phyloP scores from a whole-genome alignment of 2,888 invertebrate species.

The Lycaena phlaeas region DNA sequence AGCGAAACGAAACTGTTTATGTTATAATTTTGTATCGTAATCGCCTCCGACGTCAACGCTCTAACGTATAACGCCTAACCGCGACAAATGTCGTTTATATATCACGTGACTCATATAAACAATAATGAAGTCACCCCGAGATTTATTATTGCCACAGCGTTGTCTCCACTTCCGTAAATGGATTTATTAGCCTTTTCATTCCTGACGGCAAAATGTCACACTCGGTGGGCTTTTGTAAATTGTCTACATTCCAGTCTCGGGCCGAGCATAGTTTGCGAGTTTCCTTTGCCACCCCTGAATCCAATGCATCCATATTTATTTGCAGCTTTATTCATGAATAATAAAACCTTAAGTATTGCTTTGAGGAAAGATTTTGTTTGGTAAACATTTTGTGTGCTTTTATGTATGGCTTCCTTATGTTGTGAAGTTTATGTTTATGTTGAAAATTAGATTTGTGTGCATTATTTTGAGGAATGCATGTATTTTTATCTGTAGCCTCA shows the following conservation, averaged over 20 bases:
- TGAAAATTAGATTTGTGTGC: too few relatives aligned
- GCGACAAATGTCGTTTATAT: background rate
- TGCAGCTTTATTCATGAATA: conserved; percentile 2
- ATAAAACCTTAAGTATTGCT: conserved; percentile 5
- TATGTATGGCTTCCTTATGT: too few relatives aligned
- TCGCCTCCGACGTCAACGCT: too few relatives aligned
- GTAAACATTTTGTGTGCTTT: too few relatives aligned
- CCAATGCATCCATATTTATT: conserved; percentile 26
- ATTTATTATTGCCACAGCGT: conserved; percentile 28
- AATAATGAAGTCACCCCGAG: conserved; percentile 17
- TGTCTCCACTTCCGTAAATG: conserved; percentile 45
- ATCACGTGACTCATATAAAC: conserved; percentile 15
- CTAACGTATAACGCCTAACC: too few relatives aligned
- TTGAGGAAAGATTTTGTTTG: background rate
- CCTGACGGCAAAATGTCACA: conserved; percentile 56
- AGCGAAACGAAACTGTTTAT: too few relatives aligned
- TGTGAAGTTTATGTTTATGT: too few relatives aligned
- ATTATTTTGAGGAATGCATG: too few relatives aligned
- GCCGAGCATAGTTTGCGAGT: conserved; percentile 47
- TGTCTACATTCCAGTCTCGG: conserved; percentile 49
- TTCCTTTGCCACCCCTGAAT: conserved; percentile 30
- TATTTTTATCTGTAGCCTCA: too few relatives aligned
- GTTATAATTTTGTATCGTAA: too few relatives aligned
- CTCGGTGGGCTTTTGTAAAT: conserved; percentile 56
- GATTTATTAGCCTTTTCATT: conserved; percentile 60